phyloP scores from a whole-genome alignment of 2,113 vertebrate species.

The Desmodus rotundus region DNA sequence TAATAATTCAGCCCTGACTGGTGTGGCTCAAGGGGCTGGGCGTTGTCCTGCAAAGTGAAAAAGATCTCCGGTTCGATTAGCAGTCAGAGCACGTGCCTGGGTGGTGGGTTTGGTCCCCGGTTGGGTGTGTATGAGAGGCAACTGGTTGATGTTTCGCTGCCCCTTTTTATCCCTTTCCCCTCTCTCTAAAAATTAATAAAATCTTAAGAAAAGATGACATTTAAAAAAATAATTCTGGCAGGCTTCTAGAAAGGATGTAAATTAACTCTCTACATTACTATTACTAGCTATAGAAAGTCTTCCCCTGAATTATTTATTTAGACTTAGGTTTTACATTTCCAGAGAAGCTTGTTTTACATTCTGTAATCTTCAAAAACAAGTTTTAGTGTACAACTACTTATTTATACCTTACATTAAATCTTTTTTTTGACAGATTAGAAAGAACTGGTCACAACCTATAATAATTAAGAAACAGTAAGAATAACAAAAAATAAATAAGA shows the following conservation, averaged over 20 bases:
- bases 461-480: not conserved
- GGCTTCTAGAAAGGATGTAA: not conserved
- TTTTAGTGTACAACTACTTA: not conserved
- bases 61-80: no score
- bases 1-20: not conserved
- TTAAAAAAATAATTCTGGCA: not conserved
- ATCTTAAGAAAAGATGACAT: no score
- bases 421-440: not conserved
- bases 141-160: no score
- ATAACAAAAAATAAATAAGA: not conserved
- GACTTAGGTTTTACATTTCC: not conserved
- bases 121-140: no score
- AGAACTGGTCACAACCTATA: not conserved
- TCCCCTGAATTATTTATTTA: not conserved
- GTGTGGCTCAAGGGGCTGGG: no score
- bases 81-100: no score
- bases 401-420: not conserved
- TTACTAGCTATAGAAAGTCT: not conserved
- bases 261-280: not conserved
- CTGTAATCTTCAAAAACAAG: not conserved
- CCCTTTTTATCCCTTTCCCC: no score
- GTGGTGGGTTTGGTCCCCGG: no score
- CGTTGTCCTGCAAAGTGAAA: no score
- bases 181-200: no score
- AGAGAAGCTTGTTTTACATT: slow-evolving; percentile 10